Base-by-base conservation (phyloP, 2,797 vertebrate species). In the Pagetopsis macropterus region DNA sequence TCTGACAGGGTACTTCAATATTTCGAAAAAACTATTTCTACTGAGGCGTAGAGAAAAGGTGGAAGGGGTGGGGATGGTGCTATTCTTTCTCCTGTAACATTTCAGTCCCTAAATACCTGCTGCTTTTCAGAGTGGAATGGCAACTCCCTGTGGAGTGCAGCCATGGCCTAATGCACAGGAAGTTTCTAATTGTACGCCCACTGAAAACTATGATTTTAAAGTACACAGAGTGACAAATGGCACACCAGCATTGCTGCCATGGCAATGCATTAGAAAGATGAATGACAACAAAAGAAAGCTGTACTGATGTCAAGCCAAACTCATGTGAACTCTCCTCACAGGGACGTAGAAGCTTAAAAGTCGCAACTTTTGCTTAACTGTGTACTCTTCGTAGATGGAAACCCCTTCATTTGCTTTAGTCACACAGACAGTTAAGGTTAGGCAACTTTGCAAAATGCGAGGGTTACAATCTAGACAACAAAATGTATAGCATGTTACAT, bases 21-120 rank as follows among this genome's bases (percentile, higher is more conserved):
- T 75, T 75, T 84, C 19, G 69, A 75, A 76, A 76, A 78, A 84
- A 77, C 65, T 58, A 75, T 81, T 82, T 82, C 9, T 6, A 46
- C 78, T n/a, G 23, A 52, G 62, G 65, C 58, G 44, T 49, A 71
- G 82, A 90, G 88, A 90, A 91, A 93, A 78, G 89, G 89, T 89
- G 91, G 89, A 93, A 92, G 80, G 87, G 88, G 86, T 82, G 87
- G 44, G 70, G 82, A 74, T 64, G 31, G 1, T 21, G 43, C 83
- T 79, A 87, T 91, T 91, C 80, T 86, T 91, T 84, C 70, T 78
- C 41, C 72, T 41, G 61, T 70, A 79, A 76, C 82, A 79, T 85
- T 91, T 76, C 69, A 77, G 65, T 81, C 83, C 70, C 67, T 84
- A 54, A 66, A 52, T 86, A 88, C 83, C 86, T 85, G 81, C 74